These are phyloP conservation scores for Lamellibrachia satsuma DNA, from an alignment of 2,888 invertebrate species.

Conservation along the genomic window DNA sequence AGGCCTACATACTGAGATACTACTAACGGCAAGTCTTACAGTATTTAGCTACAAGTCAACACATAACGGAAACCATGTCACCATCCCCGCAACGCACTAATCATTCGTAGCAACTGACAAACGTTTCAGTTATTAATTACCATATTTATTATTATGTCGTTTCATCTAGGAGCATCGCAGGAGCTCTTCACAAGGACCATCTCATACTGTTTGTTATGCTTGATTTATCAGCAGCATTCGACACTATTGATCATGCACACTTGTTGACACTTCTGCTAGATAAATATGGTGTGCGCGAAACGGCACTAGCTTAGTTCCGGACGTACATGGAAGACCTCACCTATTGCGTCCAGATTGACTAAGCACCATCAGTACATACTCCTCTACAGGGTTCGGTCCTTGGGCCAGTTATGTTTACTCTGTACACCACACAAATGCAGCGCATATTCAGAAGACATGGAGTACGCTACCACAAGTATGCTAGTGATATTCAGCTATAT, in stretches of 20 bases:
- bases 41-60: neutral
- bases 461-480: neutral
- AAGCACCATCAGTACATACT: neutral
- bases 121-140: neutral
- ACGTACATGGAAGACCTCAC: constrained; percentile 22
- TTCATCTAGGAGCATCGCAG: neutral
- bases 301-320: neutral
- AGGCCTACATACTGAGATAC: neutral
- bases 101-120: neutral
- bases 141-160: too few species aligned
- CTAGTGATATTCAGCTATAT: neutral
- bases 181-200: neutral
- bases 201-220: constrained; percentile 7
- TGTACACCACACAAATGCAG: constrained; percentile 6
- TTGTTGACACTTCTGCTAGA: constrained; percentile 3
- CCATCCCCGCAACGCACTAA: neutral
- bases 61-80: too few species aligned
- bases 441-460: too few species aligned
- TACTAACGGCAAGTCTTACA: neutral
- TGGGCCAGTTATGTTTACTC: constrained; percentile 14
- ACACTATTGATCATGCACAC: constrained; percentile 17
- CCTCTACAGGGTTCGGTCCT: neutral
- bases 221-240: neutral
- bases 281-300: constrained; percentile 17
- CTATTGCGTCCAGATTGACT: neutral